Conservation (phyloP, 1,140 invertebrate species). For the Orchesella cincta region DNA sequence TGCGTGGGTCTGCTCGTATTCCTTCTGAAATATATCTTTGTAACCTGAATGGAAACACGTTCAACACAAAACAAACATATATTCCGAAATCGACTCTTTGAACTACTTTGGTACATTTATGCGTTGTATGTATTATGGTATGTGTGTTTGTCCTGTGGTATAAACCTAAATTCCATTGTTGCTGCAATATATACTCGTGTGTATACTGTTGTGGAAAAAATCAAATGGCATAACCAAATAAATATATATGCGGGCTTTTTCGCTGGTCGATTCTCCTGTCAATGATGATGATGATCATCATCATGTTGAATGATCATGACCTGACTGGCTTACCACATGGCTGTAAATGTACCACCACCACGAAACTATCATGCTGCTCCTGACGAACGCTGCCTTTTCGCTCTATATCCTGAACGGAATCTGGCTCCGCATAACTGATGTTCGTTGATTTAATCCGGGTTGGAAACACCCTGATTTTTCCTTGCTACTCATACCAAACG, state of each 20-base stretch:
- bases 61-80: neutral
- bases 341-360: too few relatives aligned
- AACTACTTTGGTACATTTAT: too few relatives aligned
- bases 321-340: neutral
- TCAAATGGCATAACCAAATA: neutral
- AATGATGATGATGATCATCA: neutral
- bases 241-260: too few relatives aligned
- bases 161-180: too few relatives aligned
- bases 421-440: neutral
- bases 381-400: neutral
- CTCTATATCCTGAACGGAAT: neutral
- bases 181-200: neutral
- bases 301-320: neutral
- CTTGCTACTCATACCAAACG: neutral
- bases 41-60: neutral
- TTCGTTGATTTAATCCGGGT: neutral
- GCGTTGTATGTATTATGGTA: too few relatives aligned
- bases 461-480: constrained; percentile 22
- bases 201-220: neutral
- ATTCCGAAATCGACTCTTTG: neutral
- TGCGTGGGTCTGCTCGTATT: neutral
- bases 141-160: neutral
- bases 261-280: neutral
- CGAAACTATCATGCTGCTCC: neutral
- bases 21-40: neutral